Base-by-base conservation (phyloP, 2,888 invertebrate species). In the Fragum whitleyi region DNA sequence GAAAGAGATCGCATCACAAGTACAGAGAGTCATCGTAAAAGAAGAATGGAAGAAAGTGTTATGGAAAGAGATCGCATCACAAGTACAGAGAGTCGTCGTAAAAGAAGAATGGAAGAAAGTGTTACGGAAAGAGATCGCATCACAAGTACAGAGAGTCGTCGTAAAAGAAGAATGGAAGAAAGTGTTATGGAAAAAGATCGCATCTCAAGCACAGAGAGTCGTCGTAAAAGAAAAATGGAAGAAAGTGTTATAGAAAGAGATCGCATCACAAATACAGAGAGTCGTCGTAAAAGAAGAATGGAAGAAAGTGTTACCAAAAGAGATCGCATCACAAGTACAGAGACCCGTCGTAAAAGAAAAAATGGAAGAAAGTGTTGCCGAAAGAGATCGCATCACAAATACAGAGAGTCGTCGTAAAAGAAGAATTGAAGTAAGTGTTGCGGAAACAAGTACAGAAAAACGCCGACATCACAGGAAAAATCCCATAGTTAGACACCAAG, bases 211-310 rank as follows among this genome's bases (percentile, higher is more conserved):
- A 67, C 14, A 7, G 26, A 67, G 11, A 42, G 67, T 16, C 14
- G 16, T 16, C 47, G 47, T 39, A 67, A 67, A 47, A 39, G 19
- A 42, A 26, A 16, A 67, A n/a, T 21, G 23, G 47, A 67, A n/a
- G 42, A 39, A 39, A 19, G 21, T 21, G 67, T 67, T 42, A 23
- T 42, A 14, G 21, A 67, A 39, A 26, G 47, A 26, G 42, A 67
- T 67, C 67, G 67, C 11, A 42, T 67, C 36, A 42, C 67, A 39
- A 42, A 21, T 42, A 67, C 39, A 23, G 67, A 67, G 14, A 42
- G 67, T 67, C 39, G 67, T 39, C 67, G 47, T 39, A 67, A 67
- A 67, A 67, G 47, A 67, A 39, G 67, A 42, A 23, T 32, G 47
- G 67, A 67, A 14, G 23, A 39, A 67, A 19, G 23, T 39, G 67